Base-by-base conservation (phyloP, 2,888 invertebrate species). In the Eulithis testata region DNA sequence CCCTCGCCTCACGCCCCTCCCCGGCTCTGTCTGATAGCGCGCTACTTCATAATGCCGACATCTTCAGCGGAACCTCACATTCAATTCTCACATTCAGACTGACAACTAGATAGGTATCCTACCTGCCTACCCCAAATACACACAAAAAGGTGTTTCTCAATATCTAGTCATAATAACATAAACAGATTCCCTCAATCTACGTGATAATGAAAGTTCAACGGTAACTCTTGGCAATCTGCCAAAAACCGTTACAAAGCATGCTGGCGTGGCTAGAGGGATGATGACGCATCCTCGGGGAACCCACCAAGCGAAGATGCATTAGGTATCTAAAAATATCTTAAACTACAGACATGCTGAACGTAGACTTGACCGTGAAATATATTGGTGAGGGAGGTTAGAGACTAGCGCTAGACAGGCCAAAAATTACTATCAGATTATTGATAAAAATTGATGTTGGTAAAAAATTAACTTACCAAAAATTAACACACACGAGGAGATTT, bases 1-100 rank as follows among this genome's bases (percentile, higher is more conserved):
- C 78, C 74, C 80, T 81, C 11, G 12, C 81, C 72, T 82, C 63
- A 70, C 73, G 74, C 78, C 71, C 73, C 70, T 6, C 65, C 76
- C 67, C 74, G 75, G 78, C 78, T 78, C 74, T 74, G 76, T 72
- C 77, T 83, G 85, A 85, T 83, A 84, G 81, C 84, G 79, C 78
- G 75, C 79, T 76, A 72, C 85, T 88, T 90, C 89, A 90, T 90
- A 90, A 90, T 88, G 81, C 72, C 74, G 77, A 78, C 82, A 82
- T 82, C 80, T 80, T 80, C 76, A 71, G 61, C 65, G 62, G 65
- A 71, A 74, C 69, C 78, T 77, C 80, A 80, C 83, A 85, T 78
- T 80, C 69, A 70, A 61, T 73, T 64, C 68, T 63, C 72, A 56
- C 63, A 70, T 60, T 49, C 63, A 52, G 51, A 55, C 60, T 65